Conservation (phyloP, 37 sponge, comb jelly and placozoan genomes). For the Beroe forskalii region DNA sequence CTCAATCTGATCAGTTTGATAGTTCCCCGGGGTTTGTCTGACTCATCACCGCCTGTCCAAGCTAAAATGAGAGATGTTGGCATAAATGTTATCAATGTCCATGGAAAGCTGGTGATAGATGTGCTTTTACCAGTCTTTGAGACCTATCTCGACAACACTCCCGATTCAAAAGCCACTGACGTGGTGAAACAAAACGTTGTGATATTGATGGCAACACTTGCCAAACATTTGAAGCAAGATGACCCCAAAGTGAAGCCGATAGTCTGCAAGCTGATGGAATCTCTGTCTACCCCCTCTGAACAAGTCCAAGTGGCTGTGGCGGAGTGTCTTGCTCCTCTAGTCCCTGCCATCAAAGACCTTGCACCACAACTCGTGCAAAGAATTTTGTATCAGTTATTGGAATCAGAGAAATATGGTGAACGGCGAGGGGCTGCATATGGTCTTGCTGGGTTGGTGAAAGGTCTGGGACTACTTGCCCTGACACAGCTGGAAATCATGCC, state of each 20-base stretch:
- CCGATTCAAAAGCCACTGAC: slow-evolving; percentile 75
- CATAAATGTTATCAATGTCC: slow-evolving; percentile 71
- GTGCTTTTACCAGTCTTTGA: slow-evolving; percentile 84
- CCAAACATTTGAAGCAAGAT: slow-evolving; percentile 84
- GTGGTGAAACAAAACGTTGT: slow-evolving; percentile 79
- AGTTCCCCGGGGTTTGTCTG: slow-evolving; percentile 75
- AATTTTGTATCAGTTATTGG: slow-evolving; percentile 85
- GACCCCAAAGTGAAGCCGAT: slow-evolving; percentile 89
- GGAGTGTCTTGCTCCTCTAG: slow-evolving; percentile 85
- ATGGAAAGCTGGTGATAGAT: slow-evolving; percentile 77
- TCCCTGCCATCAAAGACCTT: slow-evolving; percentile 73
- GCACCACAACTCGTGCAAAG: slow-evolving; percentile 76
- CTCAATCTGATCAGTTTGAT: slow-evolving; percentile 73
- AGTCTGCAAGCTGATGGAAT: slow-evolving; percentile 76
- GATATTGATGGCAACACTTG: slow-evolving; percentile 94
- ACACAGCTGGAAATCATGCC: slow-evolving; percentile 83
- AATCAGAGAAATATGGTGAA: slow-evolving; percentile 80
- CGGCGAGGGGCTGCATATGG: slow-evolving; percentile 97
- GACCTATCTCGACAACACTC: slow-evolving; percentile 69
- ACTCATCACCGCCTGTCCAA: slow-evolving; percentile 71
- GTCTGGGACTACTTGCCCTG: slow-evolving; percentile 90
- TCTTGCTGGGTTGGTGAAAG: slow-evolving; percentile 96
- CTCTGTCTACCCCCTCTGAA: slow-evolving; percentile 96
- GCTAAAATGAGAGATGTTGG: slow-evolving; percentile 75
- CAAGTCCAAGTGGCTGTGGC: slow-evolving; percentile 93